phyloP scores from a whole-genome alignment of 2,797 vertebrate genomes.

The Brachymystax lenok region DNA sequence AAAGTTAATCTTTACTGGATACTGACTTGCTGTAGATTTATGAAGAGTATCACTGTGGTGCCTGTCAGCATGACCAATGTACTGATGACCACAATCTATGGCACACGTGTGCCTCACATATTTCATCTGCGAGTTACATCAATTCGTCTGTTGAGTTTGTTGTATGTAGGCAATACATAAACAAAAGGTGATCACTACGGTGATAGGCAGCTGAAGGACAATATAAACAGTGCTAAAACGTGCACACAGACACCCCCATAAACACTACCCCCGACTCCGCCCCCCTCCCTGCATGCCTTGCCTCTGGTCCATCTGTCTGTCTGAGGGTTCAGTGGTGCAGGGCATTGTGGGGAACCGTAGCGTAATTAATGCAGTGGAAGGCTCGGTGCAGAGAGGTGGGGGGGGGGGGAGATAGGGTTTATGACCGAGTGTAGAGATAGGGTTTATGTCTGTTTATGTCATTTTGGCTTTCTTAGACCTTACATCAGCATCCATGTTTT shows the following conservation, averaged over 20 bases:
- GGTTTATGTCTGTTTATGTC: background rate
- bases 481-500: background rate
- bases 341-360: conserved; percentile 67
- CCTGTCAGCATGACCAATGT: background rate
- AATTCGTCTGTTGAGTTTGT: background rate
- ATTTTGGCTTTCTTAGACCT: background rate
- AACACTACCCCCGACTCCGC: conserved; percentile 46
- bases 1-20: conserved; percentile 9
- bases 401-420: too few relatives aligned
- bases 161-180: background rate
- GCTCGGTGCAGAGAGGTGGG: conserved; percentile 4
- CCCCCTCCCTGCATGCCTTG: conserved; percentile 51
- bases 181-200: background rate
- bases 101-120: background rate
- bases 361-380: conserved; percentile 70
- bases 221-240: background rate
- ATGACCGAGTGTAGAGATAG: too few relatives aligned
- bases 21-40: background rate
- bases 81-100: background rate
- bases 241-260: background rate
- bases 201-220: background rate
- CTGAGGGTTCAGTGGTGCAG: conserved; percentile 56
- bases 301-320: conserved; percentile 76
- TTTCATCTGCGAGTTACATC: background rate
- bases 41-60: background rate